A percentile compares a stretch with the other conserved stretches of the same genome.
Conservation (phyloP, 92 coral and sea anemone species). For the Galaxea fascicularis region DNA sequence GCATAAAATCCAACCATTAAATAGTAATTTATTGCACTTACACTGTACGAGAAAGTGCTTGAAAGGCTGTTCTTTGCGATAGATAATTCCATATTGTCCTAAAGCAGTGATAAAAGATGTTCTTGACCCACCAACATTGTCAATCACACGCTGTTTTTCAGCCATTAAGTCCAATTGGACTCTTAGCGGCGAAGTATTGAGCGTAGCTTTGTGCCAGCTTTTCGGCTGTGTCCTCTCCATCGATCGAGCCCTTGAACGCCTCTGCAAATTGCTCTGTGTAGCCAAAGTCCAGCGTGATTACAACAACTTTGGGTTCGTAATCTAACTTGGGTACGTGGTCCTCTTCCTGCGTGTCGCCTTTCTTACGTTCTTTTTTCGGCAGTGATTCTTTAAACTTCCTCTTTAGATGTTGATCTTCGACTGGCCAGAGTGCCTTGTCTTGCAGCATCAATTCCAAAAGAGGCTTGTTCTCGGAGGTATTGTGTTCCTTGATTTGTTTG, state of each 20-base stretch:
- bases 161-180: slow-evolving; percentile 85
- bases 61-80: not conserved
- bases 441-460: slow-evolving; percentile 75
- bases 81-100: slow-evolving; percentile 13
- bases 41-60: not conserved
- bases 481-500: slow-evolving; percentile 64
- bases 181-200: slow-evolving; percentile 80
- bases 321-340: slow-evolving; percentile 41
- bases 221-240: slow-evolving; percentile 70
- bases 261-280: slow-evolving; percentile 70
- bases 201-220: slow-evolving; percentile 76
- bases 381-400: slow-evolving; percentile 40
- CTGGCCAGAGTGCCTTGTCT: slow-evolving; percentile 66
- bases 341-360: slow-evolving; percentile 6
- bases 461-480: slow-evolving; percentile 49
- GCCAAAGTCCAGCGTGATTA: slow-evolving; percentile 83
- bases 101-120: slow-evolving; percentile 16
- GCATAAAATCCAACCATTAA: not conserved
- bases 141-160: slow-evolving; percentile 28
- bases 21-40: not conserved
- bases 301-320: slow-evolving; percentile 70
- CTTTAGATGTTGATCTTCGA: slow-evolving; percentile 36
- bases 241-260: slow-evolving; percentile 59
- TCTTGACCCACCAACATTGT: slow-evolving; percentile 26
- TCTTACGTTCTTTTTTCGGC: slow-evolving; percentile 43